A percentile compares a stretch with the other conserved stretches of the same genome.
phyloP scores from a whole-genome alignment of 2,888 invertebrate genomes.

The Drosophila pseudotalamancana region DNA sequence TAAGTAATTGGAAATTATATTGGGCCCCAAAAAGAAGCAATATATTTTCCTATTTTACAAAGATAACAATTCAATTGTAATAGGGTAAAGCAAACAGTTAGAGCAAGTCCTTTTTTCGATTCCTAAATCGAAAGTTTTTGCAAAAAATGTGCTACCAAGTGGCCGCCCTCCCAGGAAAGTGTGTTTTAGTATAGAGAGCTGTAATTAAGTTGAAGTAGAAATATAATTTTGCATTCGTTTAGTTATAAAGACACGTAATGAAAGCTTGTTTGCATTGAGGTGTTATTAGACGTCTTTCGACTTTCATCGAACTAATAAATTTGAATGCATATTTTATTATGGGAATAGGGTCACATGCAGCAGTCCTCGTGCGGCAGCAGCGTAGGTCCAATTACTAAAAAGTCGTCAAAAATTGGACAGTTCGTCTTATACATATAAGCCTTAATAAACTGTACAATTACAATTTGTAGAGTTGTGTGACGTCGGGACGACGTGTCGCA shows the following conservation, averaged over 20 bases:
- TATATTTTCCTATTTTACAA: no score
- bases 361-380: neutral
- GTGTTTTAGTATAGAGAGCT: neutral
- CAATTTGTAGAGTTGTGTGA: conserved; percentile 26
- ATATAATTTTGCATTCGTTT: neutral
- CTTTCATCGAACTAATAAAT: conserved; percentile 16
- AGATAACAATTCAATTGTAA: no score
- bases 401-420: conserved; percentile 6
- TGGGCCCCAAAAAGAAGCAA: no score
- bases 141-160: no score
- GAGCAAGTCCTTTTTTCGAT: no score
- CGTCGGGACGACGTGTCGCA: conserved; percentile 11
- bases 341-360: conserved; percentile 50
- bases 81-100: no score
- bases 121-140: no score
- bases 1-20: no score
- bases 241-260: neutral
- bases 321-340: conserved; percentile 53
- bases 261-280: neutral
- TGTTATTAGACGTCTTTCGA: conserved; percentile 9
- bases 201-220: neutral
- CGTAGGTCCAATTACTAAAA: conserved; percentile 50
- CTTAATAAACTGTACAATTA: conserved; percentile 20
- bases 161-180: neutral
- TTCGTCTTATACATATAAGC: conserved; percentile 3